Evolutionary conservation across 2,888 invertebrate genomes (phyloP), one percentile per base, ranked within the genome.

Genomic region (Limnephilus marmoratus): DNA sequence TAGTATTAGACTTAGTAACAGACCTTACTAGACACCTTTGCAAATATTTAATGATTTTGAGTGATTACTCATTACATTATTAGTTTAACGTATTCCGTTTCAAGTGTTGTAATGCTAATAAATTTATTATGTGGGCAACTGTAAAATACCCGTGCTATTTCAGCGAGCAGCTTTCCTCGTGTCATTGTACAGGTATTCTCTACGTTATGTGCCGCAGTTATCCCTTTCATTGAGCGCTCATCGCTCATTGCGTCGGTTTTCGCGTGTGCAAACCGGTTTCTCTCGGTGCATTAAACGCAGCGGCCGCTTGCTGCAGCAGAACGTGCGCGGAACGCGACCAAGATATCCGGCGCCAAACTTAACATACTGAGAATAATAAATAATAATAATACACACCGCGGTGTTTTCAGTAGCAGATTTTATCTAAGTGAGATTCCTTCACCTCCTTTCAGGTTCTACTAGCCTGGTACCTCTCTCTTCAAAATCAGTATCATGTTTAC

Each of bases 291-390:
- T 68, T 68, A 68, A 68, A 68, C 85, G 85, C 49, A 34, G 88
- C 86, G 86, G 34, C 29, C 49, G 24, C 86, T 29, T 34, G 68
- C 68, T 88, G 24, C 29, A 29, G 31, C 34, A 34, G 34, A 88
- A 80, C 68, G 34, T 68, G 31, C 88, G 5, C 34, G 31, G 53
- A 31, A 68, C 87, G 34, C 68, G 15, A 88, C 53, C 5, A 13
- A 29, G 68, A 31, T 85, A 86, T 86, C 85, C 85, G 85, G 85
- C 85, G 85, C 85, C 85, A 86, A 86, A 45, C 41, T 86, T n/a
- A 41, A 29, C 41, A 86, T 86, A 86, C 37, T 37, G 24, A 83
- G 83, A 83, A 68, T 68, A 68, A 68, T 68, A 68, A 18, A 68
- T n/a, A 24, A 68, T 68, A 18, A 68, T 24, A 18, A 68, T 68